These are phyloP conservation scores for Marmota flaviventris DNA, from an alignment of 2,113 vertebrate species.

Conservation along the genomic window DNA sequence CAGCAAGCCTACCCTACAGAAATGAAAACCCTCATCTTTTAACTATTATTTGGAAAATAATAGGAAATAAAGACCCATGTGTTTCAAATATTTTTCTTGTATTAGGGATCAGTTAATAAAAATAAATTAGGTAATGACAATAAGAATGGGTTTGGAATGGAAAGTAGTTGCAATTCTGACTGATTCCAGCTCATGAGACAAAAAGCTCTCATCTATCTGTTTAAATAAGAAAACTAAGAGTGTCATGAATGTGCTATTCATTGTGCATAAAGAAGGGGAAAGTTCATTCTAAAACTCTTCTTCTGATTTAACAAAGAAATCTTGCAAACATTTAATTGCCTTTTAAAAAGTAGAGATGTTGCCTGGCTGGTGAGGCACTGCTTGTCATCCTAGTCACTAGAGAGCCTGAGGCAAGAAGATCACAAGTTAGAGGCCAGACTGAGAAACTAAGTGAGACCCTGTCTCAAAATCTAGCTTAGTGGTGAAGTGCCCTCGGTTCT, in stretches of 20 bases:
- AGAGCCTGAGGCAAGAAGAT: too few species aligned
- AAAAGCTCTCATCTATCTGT: background rate
- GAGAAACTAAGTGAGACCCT: too few species aligned
- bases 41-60: constrained; percentile 30
- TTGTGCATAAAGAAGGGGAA: background rate
- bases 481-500: too few species aligned
- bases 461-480: too few species aligned
- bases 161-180: background rate
- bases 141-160: background rate
- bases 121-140: background rate
- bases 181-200: background rate
- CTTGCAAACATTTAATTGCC: constrained; percentile 1
- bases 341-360: constrained; percentile 31
- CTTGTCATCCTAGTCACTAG: too few species aligned
- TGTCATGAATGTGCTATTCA: background rate
- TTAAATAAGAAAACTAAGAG: background rate
- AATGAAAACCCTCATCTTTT: background rate
- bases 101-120: constrained; percentile 22
- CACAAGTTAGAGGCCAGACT: too few species aligned
- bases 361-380: too few species aligned
- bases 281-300: background rate
- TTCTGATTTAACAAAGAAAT: constrained; percentile 15
- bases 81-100: constrained; percentile 9
- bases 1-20: background rate
- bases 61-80: background rate